phyloP scores from a whole-genome alignment of 1,140 invertebrate genomes.

The Magallana angulata region DNA sequence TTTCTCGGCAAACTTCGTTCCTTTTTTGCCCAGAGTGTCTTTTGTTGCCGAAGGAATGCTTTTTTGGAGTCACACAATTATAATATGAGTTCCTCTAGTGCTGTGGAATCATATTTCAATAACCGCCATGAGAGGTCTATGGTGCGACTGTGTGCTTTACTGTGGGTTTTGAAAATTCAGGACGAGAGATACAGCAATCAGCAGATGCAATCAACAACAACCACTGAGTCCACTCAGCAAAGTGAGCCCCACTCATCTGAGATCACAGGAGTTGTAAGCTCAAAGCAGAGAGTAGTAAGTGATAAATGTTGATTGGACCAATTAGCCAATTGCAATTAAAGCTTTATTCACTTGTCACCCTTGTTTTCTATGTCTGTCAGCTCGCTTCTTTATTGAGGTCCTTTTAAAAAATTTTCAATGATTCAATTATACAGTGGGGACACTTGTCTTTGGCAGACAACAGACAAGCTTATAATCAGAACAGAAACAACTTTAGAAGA shows the following conservation, averaged over 20 bases:
- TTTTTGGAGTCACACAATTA: neutral
- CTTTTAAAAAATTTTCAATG: neutral
- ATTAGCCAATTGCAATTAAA: neutral
- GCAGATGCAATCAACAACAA: neutral
- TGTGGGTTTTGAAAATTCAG: constrained; percentile 76
- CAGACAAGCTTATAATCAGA: neutral
- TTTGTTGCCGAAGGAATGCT: constrained; percentile 27
- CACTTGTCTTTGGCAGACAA: neutral
- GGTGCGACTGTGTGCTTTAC: constrained; percentile 73
- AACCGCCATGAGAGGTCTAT: constrained; percentile 72
- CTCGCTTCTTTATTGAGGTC: neutral
- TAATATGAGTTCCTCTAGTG: constrained; percentile 57
- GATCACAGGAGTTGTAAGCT: neutral
- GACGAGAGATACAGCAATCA: constrained; percentile 57
- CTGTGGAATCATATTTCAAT: constrained; percentile 65
- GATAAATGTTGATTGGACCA: neutral
- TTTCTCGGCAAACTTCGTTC: constrained; percentile 15
- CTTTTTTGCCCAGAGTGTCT: constrained; percentile 30
- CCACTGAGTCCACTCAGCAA: constrained; percentile 3
- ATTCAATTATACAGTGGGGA: neutral
- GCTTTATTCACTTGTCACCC: neutral
- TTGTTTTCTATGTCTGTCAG: neutral
- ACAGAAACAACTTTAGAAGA: too few species aligned
- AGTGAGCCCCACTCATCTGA: neutral
- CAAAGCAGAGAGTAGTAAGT: neutral